Evolutionary conservation across 2,797 vertebrate genomes (phyloP).

Genomic region (Etheostoma perlongum): DNA sequence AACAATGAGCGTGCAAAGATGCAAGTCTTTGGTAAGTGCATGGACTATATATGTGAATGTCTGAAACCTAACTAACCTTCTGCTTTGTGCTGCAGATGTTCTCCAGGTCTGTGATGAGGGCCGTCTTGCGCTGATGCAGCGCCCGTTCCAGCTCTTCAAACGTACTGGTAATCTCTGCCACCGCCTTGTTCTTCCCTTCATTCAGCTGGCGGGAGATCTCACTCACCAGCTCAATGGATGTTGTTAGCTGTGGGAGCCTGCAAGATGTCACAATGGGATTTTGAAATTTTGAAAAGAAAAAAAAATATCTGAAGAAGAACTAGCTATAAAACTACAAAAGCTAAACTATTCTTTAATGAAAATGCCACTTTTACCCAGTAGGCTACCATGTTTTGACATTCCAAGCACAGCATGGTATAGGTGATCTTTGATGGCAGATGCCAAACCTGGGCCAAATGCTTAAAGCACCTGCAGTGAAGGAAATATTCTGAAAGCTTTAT

Average conservation of each 20-base stretch:
- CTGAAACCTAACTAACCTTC: constrained; percentile 83
- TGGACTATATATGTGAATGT: neutral
- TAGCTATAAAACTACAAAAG: neutral
- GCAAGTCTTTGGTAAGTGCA: neutral
- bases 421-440: constrained; percentile 14
- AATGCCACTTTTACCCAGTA: neutral
- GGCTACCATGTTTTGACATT: neutral
- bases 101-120: constrained; percentile 92
- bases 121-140: constrained; percentile 90
- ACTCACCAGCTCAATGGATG: constrained; percentile 90
- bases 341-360: neutral
- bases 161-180: constrained; percentile 89
- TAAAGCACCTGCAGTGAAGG: constrained; percentile 12
- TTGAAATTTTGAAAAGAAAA: too few relatives aligned
- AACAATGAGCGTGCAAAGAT: neutral
- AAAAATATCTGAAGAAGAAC: neutral
- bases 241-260: constrained; percentile 92
- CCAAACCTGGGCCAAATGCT: constrained; percentile 35
- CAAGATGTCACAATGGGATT: neutral
- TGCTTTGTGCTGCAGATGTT: constrained; percentile 92
- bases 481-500: constrained; percentile 22
- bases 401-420: neutral
- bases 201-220: constrained; percentile 94
- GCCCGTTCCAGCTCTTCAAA: constrained; percentile 93
- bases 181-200: constrained; percentile 90